phyloP scores from a whole-genome alignment of 2,797 vertebrate genomes.

The Typhlichthys eigenmanni region DNA sequence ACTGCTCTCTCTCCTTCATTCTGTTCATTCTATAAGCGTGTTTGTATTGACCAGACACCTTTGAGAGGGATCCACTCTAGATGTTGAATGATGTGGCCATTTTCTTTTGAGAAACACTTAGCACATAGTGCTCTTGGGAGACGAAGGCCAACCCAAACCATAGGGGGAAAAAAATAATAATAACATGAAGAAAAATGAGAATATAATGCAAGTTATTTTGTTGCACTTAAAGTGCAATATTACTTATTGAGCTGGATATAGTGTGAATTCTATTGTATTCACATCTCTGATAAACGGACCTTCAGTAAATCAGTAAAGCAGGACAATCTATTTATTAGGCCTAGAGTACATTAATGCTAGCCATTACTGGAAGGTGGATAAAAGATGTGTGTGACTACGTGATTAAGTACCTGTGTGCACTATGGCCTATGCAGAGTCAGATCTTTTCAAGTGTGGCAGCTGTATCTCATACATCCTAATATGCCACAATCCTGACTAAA shows the following conservation, averaged over 20 bases:
- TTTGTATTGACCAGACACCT: constrained; percentile 62
- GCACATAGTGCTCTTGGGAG: constrained; percentile 23
- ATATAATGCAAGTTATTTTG: not conserved
- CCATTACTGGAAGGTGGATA: constrained; percentile 21
- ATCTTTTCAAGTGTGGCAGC: constrained; percentile 39
- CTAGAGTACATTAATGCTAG: constrained; percentile 24
- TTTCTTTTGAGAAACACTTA: constrained; percentile 56
- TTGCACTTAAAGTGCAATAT: not conserved
- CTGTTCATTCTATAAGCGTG: constrained; percentile 48
- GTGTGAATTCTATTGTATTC: constrained; percentile 20
- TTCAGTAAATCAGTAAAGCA: constrained; percentile 23
- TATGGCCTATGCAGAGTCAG: constrained; percentile 58
- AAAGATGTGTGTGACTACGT: constrained; percentile 17
- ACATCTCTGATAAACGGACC: constrained; percentile 17
- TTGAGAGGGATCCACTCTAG: constrained; percentile 46
- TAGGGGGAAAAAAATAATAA: too few species aligned
- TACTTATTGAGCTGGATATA: not conserved
- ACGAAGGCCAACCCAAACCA: constrained; percentile 12
- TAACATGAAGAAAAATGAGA: constrained; percentile 5
- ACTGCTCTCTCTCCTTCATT: constrained; percentile 42
- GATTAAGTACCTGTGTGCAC: constrained; percentile 49
- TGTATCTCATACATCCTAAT: constrained; percentile 50
- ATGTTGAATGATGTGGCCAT: constrained; percentile 49
- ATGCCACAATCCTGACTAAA: constrained; percentile 54
- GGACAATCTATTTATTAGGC: constrained; percentile 33